Evolutionary conservation across 2,888 invertebrate genomes (phyloP).

Genomic region (Volucella zonaria): DNA sequence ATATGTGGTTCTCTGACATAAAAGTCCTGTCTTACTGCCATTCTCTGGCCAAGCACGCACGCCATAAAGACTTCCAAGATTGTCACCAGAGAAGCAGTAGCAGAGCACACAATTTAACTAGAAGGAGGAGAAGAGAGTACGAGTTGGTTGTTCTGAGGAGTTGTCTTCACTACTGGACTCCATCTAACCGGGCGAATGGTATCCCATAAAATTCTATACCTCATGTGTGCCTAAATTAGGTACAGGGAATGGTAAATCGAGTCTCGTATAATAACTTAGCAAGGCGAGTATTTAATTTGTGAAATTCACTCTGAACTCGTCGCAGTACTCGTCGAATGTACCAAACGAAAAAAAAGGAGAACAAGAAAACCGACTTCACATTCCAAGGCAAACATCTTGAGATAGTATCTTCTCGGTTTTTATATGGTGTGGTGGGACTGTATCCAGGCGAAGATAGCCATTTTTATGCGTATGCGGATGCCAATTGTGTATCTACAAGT

Average conservation of each 20-base stretch:
- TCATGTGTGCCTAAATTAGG: conserved; percentile 69
- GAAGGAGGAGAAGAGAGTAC: conserved; percentile 33
- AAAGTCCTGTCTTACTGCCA: conserved; percentile 53
- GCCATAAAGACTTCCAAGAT: conserved; percentile 64
- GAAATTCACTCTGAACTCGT: conserved; percentile 58
- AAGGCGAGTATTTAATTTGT: conserved; percentile 73
- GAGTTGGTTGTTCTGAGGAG: not conserved
- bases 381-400: conserved; percentile 24
- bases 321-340: not conserved
- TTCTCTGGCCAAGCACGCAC: conserved; percentile 55
- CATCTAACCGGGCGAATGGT: conserved; percentile 33
- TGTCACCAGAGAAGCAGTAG: conserved; percentile 40
- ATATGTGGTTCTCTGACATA: conserved; percentile 53
- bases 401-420: conserved; percentile 31
- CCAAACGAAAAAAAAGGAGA: conserved; percentile 43
- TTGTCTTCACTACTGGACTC: not conserved
- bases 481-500: conserved; percentile 72
- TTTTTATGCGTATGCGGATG: conserved; percentile 72
- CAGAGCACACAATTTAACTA: conserved; percentile 23
- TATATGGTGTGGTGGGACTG: conserved; percentile 30
- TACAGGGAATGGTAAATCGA: conserved; percentile 67
- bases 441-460: conserved; percentile 43
- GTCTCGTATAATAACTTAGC: conserved; percentile 67
- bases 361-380: conserved; percentile 44
- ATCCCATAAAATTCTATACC: conserved; percentile 59